A percentile compares a stretch with the other conserved stretches of the same genome.
These are phyloP conservation scores for Volucella bombylans DNA, from an alignment of 2,888 invertebrate species.

Conservation along the genomic window DNA sequence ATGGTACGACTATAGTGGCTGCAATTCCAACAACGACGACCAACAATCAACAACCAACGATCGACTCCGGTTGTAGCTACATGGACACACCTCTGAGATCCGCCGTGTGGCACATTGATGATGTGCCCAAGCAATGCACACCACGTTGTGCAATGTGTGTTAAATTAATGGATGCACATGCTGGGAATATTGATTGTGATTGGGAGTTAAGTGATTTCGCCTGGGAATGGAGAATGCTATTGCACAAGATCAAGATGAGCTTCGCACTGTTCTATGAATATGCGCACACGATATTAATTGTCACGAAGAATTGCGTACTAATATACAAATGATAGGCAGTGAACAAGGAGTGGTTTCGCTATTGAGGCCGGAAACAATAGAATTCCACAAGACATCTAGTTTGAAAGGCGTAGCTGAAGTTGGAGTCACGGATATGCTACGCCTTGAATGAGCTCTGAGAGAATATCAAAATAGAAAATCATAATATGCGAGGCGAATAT, in stretches of 20 bases:
- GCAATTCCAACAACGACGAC: background rate
- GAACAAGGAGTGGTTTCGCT: slow-evolving; percentile 22
- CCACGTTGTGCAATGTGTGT: slow-evolving; percentile 65
- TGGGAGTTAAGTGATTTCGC: slow-evolving; percentile 70
- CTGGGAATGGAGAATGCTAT: slow-evolving; percentile 60
- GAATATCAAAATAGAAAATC: no score
- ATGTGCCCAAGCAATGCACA: slow-evolving; percentile 38
- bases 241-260: slow-evolving; percentile 65
- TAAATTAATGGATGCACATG: slow-evolving; percentile 73
- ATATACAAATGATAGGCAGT: slow-evolving; percentile 16
- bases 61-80: slow-evolving; percentile 38
- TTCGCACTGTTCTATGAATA: slow-evolving; percentile 43
- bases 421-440: no score
- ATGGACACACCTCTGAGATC: slow-evolving; percentile 69
- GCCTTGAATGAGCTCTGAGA: no score
- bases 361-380: slow-evolving; percentile 7
- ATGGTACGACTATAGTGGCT: background rate
- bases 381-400: background rate
- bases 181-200: slow-evolving; percentile 73
- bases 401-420: background rate
- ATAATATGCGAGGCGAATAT: no score
- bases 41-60: no score
- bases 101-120: slow-evolving; percentile 23
- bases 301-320: slow-evolving; percentile 37
- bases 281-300: slow-evolving; percentile 48